These are phyloP conservation scores for Thinocorus orbignyianus DNA, from an alignment of 2,113 vertebrate species.

Conservation along the genomic window DNA sequence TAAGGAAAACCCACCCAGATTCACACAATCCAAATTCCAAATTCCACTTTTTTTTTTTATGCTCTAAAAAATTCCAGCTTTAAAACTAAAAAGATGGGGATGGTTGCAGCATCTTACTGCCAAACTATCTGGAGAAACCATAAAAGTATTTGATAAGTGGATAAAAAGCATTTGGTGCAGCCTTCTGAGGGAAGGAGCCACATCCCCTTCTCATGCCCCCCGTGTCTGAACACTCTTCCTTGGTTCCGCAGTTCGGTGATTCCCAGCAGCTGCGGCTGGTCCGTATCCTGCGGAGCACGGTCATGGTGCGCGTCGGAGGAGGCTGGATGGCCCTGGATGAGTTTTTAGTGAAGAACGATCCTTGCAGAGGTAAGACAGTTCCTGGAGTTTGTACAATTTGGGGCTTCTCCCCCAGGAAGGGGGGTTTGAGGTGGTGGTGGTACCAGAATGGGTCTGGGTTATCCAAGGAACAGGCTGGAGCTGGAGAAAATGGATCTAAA, in stretches of 20 bases:
- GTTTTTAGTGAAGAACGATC: slow-evolving; percentile 97
- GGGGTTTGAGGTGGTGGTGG: neutral
- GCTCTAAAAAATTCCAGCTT: neutral
- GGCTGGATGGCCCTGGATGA: slow-evolving; percentile 99
- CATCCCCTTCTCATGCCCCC: neutral
- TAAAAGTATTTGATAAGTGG: rapidly evolving
- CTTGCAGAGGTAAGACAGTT: slow-evolving; percentile 90
- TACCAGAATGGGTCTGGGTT: neutral
- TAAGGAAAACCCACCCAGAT: neutral
- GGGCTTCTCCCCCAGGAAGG: rapidly evolving
- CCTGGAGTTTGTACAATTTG: rapidly evolving
- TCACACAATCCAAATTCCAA: neutral
- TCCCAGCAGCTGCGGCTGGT: slow-evolving; percentile 99
- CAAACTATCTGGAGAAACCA: neutral
- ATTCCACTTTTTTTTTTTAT: too few relatives aligned
- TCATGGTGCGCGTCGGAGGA: slow-evolving; percentile 97
- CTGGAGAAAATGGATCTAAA: neutral
- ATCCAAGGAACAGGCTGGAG: neutral
- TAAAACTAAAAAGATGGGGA: neutral
- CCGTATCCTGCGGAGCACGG: slow-evolving; percentile 94
- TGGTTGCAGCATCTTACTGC: neutral
- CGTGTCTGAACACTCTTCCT: slow-evolving; percentile 20
- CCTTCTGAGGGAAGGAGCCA: neutral
- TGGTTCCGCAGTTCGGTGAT: slow-evolving; percentile 88
- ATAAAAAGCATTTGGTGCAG: slow-evolving; percentile 28